Evolutionary conservation across 1,140 invertebrate genomes (phyloP), one percentile per base, ranked within the genome.

Genomic region (Ladona fulva): DNA sequence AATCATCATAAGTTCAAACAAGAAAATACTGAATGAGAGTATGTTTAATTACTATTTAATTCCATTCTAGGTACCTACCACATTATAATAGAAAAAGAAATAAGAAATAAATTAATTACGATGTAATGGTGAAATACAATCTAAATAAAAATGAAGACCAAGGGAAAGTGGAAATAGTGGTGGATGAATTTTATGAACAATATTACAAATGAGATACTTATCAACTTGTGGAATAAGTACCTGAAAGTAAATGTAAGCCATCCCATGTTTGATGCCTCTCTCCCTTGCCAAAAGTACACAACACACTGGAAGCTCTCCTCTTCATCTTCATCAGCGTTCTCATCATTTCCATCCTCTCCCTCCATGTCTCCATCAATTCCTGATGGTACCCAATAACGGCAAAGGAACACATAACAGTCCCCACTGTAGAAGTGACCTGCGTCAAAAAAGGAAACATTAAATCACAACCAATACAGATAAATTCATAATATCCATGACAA

Each of bases 241-340:
- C 93, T 93, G 86, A 99, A 99, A 0, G 97, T 99, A 86, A 99
- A 99, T 11, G 96, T 99, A 0, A 99, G 88, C 97, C 97, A 99
- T 24, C 97, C 98, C 97, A 99, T 99, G 86, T 99, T 99, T 74
- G 94, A 93, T 3, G 98, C 97, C 83, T 98, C 93, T 80, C 98
- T 87, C 0, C 97, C 97, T 88, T 99, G 98, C 98, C 98, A 99
- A 86, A 99, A 99, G 85, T 99, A 99, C 11, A 99, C 97, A 44
- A 98, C 95, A 87, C 95, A 98, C 82, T 98, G 94, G 81, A 94
- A 96, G 84, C 97, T 94, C 81, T 97, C 95, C 82, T 95, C 93
- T 59, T 89, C 88, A 73, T 89, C 89, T 42, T 89, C 88, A 42
- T 88, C 86, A 52, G 92, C 90, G 1, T 89, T 87, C 37, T 88